Evolutionary conservation across 1,140 invertebrate genomes (phyloP), one percentile per base, ranked within the genome.

Genomic region (Dinoponera quadriceps): DNA sequence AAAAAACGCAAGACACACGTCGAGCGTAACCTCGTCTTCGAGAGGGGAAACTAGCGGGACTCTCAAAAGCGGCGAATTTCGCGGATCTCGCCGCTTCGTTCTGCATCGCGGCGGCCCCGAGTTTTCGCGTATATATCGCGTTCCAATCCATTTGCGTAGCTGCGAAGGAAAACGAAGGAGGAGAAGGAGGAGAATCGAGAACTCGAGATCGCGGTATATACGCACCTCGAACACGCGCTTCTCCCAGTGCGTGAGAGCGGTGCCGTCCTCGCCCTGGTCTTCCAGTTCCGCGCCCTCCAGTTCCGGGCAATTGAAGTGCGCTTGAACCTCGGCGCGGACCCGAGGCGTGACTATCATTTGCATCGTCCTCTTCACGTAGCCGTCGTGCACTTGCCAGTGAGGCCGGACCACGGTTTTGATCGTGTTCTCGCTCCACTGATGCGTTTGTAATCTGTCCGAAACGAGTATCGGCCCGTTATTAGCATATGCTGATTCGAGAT

Each of bases 271-370:
- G 0, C 99, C 99, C 95, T 99, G 99, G 94, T 99, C 98, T 95
- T 99, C 99, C 49, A 99, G 93, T 93, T 99, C 99, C 1, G 99
- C 99, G 0, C 99, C 99, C 95, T 99, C 99, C 27, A 99, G 93
- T 66, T 95, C 94, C 0, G 96, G 94, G 93, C 99, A 99, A 91
- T 97, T 96, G 92, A 99, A 99, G 94, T 99, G 99, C 18, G 95
- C 94, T 44, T 98, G 95, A 13, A 98, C 98, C 95, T 98, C 97
- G 80, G 95, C 95, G 22, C 97, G 96, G 1, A 99, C 99, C 57
- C 96, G 95, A 0, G 98, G 98, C 0, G 98, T 99, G 18, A 99
- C 98, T 86, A 99, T 96, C 96, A 99, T 97, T 90, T 98, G 96
- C 88, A 99, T 96, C 4, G 95, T 95, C 89, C 98, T 96, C 29